Evolutionary conservation across 2,888 invertebrate genomes (phyloP).

Genomic region (Drosophila koepferae): DNA sequence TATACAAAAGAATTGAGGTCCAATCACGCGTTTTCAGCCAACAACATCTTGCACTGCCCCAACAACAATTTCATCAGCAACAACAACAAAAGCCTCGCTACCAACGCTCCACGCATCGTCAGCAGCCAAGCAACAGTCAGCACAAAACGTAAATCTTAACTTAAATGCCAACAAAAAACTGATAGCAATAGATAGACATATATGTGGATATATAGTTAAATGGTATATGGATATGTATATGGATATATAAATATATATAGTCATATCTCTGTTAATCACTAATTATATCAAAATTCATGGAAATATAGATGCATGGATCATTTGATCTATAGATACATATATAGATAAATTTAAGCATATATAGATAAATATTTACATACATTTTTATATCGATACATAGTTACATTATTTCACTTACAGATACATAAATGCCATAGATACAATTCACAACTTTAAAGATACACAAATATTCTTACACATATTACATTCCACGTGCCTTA

Average conservation of each 20-base stretch:
- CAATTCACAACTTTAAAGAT: too few species aligned
- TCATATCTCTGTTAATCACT: too few species aligned
- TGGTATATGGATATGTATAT: neutral
- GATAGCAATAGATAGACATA: slow-evolving; percentile 5
- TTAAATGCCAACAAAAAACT: slow-evolving; percentile 13
- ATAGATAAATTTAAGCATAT: neutral
- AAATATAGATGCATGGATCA: neutral
- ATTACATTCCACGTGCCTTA: neutral
- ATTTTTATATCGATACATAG: neutral
- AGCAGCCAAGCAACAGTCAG: slow-evolving; percentile 39
- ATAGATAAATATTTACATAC: neutral
- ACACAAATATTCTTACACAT: neutral
- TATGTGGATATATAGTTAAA: neutral
- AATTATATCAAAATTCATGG: too few species aligned
- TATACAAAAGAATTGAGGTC: slow-evolving; percentile 63
- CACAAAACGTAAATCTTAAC: slow-evolving; percentile 64
- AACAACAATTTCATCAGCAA: slow-evolving; percentile 4
- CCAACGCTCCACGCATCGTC: slow-evolving; percentile 52
- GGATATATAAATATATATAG: neutral
- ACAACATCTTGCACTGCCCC: slow-evolving; percentile 61
- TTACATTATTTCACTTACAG: neutral
- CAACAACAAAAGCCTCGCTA: slow-evolving; percentile 33
- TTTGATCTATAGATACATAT: neutral
- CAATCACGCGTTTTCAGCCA: slow-evolving; percentile 60
- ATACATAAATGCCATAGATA: neutral